Evolutionary conservation across 2,888 invertebrate genomes (phyloP).

Genomic region (Zonitis immaculata): DNA sequence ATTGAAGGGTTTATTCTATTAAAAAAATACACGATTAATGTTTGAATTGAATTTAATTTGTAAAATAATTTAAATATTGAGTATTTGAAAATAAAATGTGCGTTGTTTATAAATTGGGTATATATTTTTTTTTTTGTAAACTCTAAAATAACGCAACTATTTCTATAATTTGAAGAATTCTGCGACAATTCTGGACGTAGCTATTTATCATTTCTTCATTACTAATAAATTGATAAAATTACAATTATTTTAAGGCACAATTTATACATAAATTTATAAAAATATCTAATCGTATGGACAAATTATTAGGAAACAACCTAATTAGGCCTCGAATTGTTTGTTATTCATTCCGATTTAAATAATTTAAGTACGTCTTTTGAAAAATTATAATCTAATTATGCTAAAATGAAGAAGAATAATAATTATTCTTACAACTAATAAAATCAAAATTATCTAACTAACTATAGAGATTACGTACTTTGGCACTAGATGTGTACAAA

Average conservation of each 20-base stretch:
- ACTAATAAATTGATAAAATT: not conserved
- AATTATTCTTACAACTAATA: too few species aligned
- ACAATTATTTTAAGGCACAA: not conserved
- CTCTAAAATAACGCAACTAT: not conserved
- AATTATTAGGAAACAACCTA: not conserved
- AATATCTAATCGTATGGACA: not conserved
- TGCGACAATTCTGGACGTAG: not conserved
- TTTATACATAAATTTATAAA: not conserved
- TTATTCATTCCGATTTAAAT: not conserved
- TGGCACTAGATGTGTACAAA: conserved; percentile 22
- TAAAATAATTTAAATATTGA: not conserved
- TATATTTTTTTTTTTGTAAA: not conserved
- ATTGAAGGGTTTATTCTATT: not conserved
- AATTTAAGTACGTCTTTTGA: not conserved
- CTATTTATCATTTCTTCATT: not conserved
- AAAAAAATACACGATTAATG: not conserved
- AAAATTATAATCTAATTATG: not conserved
- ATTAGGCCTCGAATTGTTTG: not conserved
- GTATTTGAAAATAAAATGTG: not conserved
- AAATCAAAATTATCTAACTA: too few species aligned
- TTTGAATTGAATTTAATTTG: not conserved
- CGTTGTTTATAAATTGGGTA: not conserved
- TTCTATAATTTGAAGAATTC: not conserved
- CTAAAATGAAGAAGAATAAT: too few species aligned
- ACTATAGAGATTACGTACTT: conserved; percentile 1